Conservation (phyloP, 2,113 vertebrate genomes). For the Aspidoscelis tigris region DNA sequence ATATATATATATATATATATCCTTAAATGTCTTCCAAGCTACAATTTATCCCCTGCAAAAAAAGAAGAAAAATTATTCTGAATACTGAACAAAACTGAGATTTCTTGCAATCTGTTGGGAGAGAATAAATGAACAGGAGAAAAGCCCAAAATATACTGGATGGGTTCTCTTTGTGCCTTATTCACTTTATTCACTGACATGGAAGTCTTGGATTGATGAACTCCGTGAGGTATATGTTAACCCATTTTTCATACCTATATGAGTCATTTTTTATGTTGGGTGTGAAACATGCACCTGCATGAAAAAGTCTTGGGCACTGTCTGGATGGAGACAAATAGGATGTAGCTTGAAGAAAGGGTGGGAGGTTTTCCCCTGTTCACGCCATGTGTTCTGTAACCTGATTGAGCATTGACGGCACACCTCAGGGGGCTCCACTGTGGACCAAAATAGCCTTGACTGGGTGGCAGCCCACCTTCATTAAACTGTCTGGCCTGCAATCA, state of each 20-base stretch:
- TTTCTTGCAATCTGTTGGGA: slow-evolving; percentile 48
- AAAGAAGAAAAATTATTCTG: slow-evolving; percentile 53
- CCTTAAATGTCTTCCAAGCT: slow-evolving; percentile 56
- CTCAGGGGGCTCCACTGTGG: too few species aligned
- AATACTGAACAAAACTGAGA: slow-evolving; percentile 61
- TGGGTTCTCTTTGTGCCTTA: slow-evolving; percentile 50
- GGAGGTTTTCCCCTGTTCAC: too few species aligned
- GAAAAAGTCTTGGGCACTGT: too few species aligned
- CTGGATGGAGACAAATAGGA: too few species aligned
- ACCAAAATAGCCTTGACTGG: too few species aligned
- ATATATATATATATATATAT: too few species aligned
- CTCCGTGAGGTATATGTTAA: slow-evolving; percentile 27
- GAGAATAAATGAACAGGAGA: slow-evolving; percentile 55
- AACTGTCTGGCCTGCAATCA: too few species aligned
- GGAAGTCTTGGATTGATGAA: slow-evolving; percentile 31
- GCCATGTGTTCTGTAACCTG: too few species aligned
- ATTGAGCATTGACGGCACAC: too few species aligned
- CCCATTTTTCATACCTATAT: slow-evolving; percentile 15
- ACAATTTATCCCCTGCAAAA: slow-evolving; percentile 49
- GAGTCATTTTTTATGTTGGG: slow-evolving; percentile 46
- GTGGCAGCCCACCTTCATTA: too few species aligned
- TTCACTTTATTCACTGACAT: slow-evolving; percentile 42
- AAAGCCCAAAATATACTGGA: slow-evolving; percentile 49
- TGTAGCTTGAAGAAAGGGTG: too few species aligned
- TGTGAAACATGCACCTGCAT: slow-evolving; percentile 31